Evolutionary conservation across 2,888 invertebrate species (phyloP).

Genomic region (Mythimna pallens): DNA sequence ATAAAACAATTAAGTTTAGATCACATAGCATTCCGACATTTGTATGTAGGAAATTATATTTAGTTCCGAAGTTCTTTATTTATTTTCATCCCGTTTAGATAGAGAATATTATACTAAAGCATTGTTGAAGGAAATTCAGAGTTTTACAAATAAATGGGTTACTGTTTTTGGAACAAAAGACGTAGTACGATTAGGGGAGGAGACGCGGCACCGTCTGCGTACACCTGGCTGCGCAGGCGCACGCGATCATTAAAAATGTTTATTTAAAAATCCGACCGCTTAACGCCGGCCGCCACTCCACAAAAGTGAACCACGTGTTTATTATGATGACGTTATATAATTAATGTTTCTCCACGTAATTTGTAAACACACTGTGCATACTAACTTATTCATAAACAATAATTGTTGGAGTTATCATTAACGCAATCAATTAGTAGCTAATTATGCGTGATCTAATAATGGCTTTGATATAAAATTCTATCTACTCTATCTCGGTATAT

Average conservation of each 20-base stretch:
- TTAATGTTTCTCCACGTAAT: slow-evolving; percentile 45
- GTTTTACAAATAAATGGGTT: slow-evolving; percentile 80
- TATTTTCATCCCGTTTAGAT: background rate
- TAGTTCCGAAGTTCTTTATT: slow-evolving; percentile 4
- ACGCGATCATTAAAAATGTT: slow-evolving; percentile 91
- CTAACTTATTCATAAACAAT: slow-evolving; percentile 28
- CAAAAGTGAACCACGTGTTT: slow-evolving; percentile 74
- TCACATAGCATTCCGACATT: slow-evolving; percentile 8
- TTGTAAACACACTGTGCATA: slow-evolving; percentile 43
- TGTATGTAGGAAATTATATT: slow-evolving; percentile 11
- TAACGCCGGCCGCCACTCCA: slow-evolving; percentile 78
- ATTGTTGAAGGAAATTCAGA: slow-evolving; percentile 53
- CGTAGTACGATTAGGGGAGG: slow-evolving; percentile 72
- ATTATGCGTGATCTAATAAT: slow-evolving; percentile 36
- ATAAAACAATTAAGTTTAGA: slow-evolving; percentile 46
- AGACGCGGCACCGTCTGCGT: slow-evolving; percentile 85
- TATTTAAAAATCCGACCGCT: slow-evolving; percentile 91
- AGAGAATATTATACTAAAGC: background rate
- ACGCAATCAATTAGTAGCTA: slow-evolving; percentile 39
- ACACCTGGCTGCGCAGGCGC: slow-evolving; percentile 87
- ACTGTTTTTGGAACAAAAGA: slow-evolving; percentile 89
- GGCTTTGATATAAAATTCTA: slow-evolving; percentile 27
- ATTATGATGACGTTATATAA: slow-evolving; percentile 52
- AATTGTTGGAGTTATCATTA: slow-evolving; percentile 23
- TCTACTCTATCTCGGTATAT: background rate